phyloP scores from a whole-genome alignment of 2,888 invertebrate species.

The Drosophila helvetica region DNA sequence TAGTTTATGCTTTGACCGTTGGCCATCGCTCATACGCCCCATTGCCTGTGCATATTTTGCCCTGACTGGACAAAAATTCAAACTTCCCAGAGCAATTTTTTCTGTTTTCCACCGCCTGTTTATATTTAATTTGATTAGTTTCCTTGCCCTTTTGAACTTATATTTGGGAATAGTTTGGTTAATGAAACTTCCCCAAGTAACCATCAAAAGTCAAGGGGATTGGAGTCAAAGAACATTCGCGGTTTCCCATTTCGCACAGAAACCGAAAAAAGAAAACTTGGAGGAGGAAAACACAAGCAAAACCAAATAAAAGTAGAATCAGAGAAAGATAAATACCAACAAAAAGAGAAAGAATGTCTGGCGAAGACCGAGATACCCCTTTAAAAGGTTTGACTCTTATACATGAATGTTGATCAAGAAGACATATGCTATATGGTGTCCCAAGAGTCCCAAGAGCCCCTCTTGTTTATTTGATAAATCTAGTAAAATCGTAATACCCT shows the following conservation, averaged over 20 bases:
- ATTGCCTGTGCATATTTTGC: neutral
- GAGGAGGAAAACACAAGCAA: neutral
- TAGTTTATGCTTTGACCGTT: neutral
- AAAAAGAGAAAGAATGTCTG: neutral
- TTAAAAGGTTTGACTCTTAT: no score
- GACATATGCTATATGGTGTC: no score
- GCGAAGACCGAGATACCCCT: no score
- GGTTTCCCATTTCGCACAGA: neutral
- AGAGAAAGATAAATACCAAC: neutral
- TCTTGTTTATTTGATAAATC: no score
- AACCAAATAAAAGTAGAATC: neutral
- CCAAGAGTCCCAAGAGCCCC: no score
- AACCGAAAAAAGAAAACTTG: neutral
- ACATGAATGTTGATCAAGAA: no score
- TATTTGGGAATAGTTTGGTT: neutral
- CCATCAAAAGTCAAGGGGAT: neutral
- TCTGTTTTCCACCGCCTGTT: neutral
- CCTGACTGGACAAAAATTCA: neutral
- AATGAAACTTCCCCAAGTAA: neutral
- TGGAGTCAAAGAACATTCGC: neutral
- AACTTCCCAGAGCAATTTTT: neutral
- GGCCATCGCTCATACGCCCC: neutral
- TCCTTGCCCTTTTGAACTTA: neutral
- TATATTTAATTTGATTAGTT: neutral
- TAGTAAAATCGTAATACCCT: neutral